phyloP scores from a whole-genome alignment of 2,113 vertebrate genomes.

The Scomber japonicus region DNA sequence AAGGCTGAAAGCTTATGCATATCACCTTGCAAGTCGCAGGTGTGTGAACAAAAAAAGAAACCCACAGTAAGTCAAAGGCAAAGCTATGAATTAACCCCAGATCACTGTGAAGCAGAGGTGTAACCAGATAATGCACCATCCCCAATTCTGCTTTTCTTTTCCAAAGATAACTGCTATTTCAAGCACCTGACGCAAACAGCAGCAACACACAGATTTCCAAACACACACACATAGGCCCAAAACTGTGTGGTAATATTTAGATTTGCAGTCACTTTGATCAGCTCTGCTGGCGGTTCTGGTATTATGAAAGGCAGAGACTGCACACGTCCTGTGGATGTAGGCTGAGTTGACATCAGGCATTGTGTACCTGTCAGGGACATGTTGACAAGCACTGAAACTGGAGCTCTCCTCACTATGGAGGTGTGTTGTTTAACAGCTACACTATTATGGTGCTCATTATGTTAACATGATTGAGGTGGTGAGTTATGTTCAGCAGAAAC shows the following conservation, averaged over 20 bases:
- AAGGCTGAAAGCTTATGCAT: conserved; percentile 13
- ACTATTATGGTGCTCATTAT: conserved; percentile 75
- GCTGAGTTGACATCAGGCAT: conserved; percentile 71
- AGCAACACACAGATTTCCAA: conserved; percentile 13
- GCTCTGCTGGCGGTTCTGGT: conserved; percentile 23
- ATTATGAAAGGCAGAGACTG: conserved; percentile 66
- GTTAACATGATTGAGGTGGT: conserved; percentile 75
- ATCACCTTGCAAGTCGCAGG: conserved; percentile 41
- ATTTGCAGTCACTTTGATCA: conserved; percentile 28
- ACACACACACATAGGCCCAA: conserved; percentile 17
- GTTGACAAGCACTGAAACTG: conserved; percentile 64
- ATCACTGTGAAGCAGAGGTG: neutral
- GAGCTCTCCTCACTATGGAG: conserved; percentile 56
- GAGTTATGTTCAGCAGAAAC: conserved; percentile 60
- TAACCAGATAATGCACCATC: conserved; percentile 7
- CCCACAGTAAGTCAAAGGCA: neutral
- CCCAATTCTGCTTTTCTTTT: neutral
- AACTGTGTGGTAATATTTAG: conserved; percentile 7
- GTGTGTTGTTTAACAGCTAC: conserved; percentile 70
- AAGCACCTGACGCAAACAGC: conserved; percentile 11
- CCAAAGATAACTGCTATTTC: conserved; percentile 16
- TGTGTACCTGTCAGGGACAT: conserved; percentile 77
- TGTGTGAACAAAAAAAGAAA: conserved; percentile 34
- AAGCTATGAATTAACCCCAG: neutral
- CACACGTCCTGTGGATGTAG: conserved; percentile 66